Conservation (phyloP, 2,888 invertebrate genomes). For the Tiliacea aurago region DNA sequence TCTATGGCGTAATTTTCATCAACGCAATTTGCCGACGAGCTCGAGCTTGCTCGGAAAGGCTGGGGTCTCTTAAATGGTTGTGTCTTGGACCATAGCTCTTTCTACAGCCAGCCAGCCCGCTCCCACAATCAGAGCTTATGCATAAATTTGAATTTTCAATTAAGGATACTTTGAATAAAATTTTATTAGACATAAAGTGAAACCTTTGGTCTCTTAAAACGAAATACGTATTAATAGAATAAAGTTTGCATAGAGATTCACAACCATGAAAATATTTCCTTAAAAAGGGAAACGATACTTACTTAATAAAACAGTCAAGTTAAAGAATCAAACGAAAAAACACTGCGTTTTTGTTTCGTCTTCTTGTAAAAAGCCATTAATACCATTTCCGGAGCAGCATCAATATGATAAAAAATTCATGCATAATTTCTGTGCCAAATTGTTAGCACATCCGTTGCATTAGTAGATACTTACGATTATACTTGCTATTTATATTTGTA, state of each 20-base stretch:
- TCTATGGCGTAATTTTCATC: constrained; percentile 82
- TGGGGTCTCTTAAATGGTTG: constrained; percentile 81
- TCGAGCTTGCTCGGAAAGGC: constrained; percentile 78
- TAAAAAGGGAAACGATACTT: not conserved
- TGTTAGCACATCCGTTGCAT: constrained; percentile 19
- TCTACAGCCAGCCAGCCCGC: constrained; percentile 70
- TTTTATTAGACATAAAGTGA: constrained; percentile 90
- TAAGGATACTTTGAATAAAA: constrained; percentile 90
- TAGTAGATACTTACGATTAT: not conserved
- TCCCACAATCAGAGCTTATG: constrained; percentile 90
- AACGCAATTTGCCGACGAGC: constrained; percentile 83
- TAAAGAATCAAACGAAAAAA: not conserved
- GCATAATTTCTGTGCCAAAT: not conserved
- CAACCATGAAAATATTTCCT: constrained; percentile 9
- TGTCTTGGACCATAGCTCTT: constrained; percentile 75
- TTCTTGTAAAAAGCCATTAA: constrained; percentile 41
- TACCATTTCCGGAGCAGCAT: constrained; percentile 52
- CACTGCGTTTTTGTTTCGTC: not conserved
- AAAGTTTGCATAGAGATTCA: constrained; percentile 68
- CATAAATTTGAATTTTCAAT: constrained; percentile 91
- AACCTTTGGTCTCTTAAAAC: constrained; percentile 89
- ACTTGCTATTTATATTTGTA: constrained; percentile 6
- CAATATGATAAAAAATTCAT: constrained; percentile 29
- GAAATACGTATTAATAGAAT: constrained; percentile 83
- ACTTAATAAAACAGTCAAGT: not conserved